Conservation (phyloP, 1,140 invertebrate species). For the Caenorhabditis remanei region DNA sequence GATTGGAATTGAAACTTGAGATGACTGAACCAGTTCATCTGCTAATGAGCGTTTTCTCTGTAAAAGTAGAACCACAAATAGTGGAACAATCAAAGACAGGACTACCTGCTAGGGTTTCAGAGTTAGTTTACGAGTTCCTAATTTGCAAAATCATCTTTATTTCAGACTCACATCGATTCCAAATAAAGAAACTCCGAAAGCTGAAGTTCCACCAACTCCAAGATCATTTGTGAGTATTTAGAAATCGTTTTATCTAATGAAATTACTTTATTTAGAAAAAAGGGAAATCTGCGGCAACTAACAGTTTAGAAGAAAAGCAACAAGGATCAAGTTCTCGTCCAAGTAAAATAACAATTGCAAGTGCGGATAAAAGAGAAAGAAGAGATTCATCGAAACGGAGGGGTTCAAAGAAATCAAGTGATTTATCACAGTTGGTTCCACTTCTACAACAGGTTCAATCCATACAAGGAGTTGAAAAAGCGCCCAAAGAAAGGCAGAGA, state of each 20-base stretch:
- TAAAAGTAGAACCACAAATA: conserved; percentile 8
- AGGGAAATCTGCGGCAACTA: neutral
- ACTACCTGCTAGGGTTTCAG: neutral
- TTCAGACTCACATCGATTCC: conserved; percentile 15
- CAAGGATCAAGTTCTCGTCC: conserved; percentile 3
- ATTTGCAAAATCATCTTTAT: neutral
- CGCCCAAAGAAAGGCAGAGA: neutral
- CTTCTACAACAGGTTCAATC: conserved; percentile 28
- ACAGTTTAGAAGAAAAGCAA: conserved; percentile 35
- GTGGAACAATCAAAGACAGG: neutral
- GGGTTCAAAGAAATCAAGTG: neutral
- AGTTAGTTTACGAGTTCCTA: neutral
- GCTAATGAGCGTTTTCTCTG: conserved; percentile 3
- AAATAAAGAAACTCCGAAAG: conserved; percentile 13
- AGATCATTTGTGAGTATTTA: neutral
- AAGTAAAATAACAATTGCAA: neutral
- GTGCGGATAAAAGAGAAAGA: conserved; percentile 18
- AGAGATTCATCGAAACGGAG: conserved; percentile 23
- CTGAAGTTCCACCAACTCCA: conserved; percentile 1
- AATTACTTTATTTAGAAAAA: neutral
- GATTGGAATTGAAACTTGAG: conserved; percentile 9
- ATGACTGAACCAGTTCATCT: conserved; percentile 25
- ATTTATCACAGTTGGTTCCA: neutral
- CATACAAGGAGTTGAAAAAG: neutral
- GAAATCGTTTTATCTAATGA: neutral